Evolutionary conservation across 2,113 vertebrate species (phyloP).

Genomic region (Lasiurus borealis): DNA sequence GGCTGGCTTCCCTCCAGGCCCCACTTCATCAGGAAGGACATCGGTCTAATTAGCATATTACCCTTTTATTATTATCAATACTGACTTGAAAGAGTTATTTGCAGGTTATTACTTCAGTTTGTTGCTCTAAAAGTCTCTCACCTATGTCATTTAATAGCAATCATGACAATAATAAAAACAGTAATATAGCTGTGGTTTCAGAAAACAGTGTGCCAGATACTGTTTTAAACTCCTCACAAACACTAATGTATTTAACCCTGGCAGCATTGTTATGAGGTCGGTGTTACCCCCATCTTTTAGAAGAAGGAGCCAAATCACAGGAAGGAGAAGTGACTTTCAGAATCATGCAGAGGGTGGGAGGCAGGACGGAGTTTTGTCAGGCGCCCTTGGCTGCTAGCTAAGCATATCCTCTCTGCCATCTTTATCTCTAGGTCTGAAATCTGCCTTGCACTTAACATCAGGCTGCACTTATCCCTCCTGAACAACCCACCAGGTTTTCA

Average conservation of each 20-base stretch:
- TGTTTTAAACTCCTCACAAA: not conserved
- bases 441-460: not conserved
- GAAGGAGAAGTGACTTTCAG: not conserved
- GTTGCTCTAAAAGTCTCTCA: not conserved
- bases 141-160: not conserved
- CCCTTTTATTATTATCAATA: not conserved
- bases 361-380: not conserved
- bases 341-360: not conserved
- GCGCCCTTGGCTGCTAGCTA: accelerated
- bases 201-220: not conserved
- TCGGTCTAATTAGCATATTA: no score
- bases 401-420: not conserved
- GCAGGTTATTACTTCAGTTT: not conserved
- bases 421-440: not conserved
- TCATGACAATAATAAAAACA: not conserved
- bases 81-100: not conserved
- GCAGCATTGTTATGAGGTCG: not conserved
- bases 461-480: not conserved
- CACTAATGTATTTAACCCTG: not conserved
- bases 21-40: no score
- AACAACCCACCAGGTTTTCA: not conserved
- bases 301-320: not conserved
- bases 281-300: not conserved
- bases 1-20: no score
- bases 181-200: not conserved